Evolutionary conservation across 2,113 vertebrate genomes (phyloP).

Genomic region (Aegotheles bennettii): DNA sequence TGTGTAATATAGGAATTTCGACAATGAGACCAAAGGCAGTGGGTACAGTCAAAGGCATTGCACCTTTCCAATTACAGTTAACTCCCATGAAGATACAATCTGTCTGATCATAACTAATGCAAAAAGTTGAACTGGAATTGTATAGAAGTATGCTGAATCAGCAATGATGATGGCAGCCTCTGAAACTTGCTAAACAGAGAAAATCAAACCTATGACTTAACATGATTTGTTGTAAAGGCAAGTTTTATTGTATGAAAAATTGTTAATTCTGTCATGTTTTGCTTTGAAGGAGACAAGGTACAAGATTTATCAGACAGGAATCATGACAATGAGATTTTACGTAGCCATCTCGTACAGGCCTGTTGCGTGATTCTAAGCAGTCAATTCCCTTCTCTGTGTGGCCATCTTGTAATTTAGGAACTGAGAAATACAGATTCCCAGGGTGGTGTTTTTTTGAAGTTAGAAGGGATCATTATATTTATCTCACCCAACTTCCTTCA

Average conservation of each 20-base stretch:
- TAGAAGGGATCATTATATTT: not conserved
- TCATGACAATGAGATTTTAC: not conserved
- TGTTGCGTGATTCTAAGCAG: not conserved
- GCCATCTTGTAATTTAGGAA: not conserved
- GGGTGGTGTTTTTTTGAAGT: not conserved
- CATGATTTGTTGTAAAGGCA: not conserved
- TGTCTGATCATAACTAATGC: not conserved
- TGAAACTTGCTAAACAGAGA: not conserved
- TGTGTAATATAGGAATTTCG: not conserved
- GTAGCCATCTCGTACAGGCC: not conserved
- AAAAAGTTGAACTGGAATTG: not conserved
- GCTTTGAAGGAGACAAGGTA: not conserved
- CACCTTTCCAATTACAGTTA: not conserved
- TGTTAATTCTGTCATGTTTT: not conserved
- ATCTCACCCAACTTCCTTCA: not conserved
- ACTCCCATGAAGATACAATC: not conserved
- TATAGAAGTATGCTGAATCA: not conserved
- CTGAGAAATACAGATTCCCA: not conserved
- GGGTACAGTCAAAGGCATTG: not conserved
- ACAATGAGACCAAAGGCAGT: not conserved
- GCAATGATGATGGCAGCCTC: not conserved
- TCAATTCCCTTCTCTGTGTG: not conserved
- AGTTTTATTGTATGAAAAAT: not conserved
- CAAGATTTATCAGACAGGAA: not conserved
- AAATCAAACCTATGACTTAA: not conserved